Evolutionary conservation across 2,113 vertebrate genomes (phyloP).

Genomic region (Brachypteracias leptosomus): DNA sequence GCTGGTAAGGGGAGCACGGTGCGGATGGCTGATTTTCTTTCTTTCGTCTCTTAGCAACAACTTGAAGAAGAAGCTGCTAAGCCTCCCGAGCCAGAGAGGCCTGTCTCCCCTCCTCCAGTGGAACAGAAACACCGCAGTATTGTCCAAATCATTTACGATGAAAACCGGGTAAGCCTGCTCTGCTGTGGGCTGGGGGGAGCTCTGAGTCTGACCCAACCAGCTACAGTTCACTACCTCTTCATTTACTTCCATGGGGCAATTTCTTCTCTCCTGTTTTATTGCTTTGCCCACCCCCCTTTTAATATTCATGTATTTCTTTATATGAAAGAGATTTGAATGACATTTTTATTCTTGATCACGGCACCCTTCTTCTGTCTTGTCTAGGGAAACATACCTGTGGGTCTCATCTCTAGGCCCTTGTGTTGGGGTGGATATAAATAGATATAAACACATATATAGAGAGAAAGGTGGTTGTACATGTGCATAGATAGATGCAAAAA

Average conservation of each 20-base stretch:
- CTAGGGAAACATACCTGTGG: not conserved
- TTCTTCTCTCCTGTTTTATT: not conserved
- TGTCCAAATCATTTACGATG: conserved; percentile 98
- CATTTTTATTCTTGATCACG: not conserved
- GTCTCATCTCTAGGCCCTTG: not conserved
- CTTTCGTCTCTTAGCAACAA: conserved; percentile 93
- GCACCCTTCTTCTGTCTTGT: not conserved
- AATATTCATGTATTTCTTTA: not conserved
- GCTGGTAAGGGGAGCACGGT: not conserved
- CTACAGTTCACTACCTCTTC: not conserved
- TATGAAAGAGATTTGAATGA: not conserved
- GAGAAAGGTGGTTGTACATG: not conserved
- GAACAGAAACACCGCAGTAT: conserved; percentile 99
- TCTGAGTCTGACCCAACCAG: not conserved
- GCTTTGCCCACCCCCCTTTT: not conserved
- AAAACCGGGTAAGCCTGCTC: conserved; percentile 86
- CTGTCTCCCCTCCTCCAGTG: conserved; percentile 95
- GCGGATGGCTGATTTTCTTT: conserved; percentile 66
- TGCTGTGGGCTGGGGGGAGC: not conserved
- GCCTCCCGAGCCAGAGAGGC: conserved; percentile 95
- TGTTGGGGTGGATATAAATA: not conserved
- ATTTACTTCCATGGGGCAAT: not conserved
- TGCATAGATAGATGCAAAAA: not conserved
- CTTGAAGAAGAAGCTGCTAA: conserved; percentile 98
- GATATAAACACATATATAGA: not conserved